A percentile compares a stretch with the other conserved stretches of the same genome.
Evolutionary conservation across 2,113 vertebrate species (phyloP).

Genomic region (Polypterus senegalus): DNA sequence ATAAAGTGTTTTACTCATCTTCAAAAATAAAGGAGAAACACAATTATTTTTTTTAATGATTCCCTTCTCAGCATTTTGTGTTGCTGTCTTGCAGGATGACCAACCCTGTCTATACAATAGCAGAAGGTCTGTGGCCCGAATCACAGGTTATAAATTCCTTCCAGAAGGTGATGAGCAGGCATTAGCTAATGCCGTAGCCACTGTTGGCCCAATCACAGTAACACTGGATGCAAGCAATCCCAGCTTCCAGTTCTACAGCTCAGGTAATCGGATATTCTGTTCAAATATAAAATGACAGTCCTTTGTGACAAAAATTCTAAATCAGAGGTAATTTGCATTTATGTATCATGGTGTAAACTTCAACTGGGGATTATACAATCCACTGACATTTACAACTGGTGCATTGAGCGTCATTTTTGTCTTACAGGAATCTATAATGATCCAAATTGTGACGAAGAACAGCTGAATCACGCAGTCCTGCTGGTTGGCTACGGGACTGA

Average conservation of each 20-base stretch:
- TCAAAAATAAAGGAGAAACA: too few relatives aligned
- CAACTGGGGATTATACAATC: too few relatives aligned
- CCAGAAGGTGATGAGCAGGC: slow-evolving; percentile 50
- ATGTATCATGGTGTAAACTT: too few relatives aligned
- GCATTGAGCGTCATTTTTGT: background rate
- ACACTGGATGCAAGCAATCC: slow-evolving; percentile 50
- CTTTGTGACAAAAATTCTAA: too few relatives aligned
- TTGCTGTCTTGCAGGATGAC: slow-evolving; percentile 33
- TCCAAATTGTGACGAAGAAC: slow-evolving; percentile 38
- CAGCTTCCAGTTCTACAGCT: slow-evolving; percentile 60
- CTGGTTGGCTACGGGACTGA: slow-evolving; percentile 53
- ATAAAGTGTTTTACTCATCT: too few relatives aligned
- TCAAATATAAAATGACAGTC: too few relatives aligned
- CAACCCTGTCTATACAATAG: slow-evolving; percentile 52
- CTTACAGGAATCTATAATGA: slow-evolving; percentile 52
- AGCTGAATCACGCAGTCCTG: slow-evolving; percentile 52
- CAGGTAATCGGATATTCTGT: slow-evolving; percentile 29
- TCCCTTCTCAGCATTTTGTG: background rate
- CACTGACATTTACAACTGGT: too few relatives aligned
- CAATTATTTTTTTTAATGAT: too few relatives aligned
- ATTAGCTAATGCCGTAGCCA: slow-evolving; percentile 50
- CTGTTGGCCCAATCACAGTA: slow-evolving; percentile 54
- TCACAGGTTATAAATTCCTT: slow-evolving; percentile 50
- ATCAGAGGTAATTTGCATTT: too few relatives aligned
- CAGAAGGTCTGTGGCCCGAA: slow-evolving; percentile 34